Evolutionary conservation across 1,140 invertebrate species (phyloP).

Genomic region (Riptortus pedestris): DNA sequence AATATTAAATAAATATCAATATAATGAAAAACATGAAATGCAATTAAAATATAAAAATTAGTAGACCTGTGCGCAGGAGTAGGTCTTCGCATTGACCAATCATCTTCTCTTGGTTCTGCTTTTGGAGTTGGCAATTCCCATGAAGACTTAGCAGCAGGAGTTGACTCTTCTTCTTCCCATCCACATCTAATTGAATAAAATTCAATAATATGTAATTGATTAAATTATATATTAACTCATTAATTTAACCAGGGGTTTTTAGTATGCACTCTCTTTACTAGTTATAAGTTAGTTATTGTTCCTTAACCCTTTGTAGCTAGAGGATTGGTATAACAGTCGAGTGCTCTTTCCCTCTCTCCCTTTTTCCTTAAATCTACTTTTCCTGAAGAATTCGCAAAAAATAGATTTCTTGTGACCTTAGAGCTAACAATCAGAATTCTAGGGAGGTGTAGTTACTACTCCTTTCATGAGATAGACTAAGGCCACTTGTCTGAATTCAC

Average conservation of each 20-base stretch:
- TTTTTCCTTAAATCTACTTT: too few relatives aligned
- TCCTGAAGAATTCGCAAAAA: too few relatives aligned
- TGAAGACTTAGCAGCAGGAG: conserved; percentile 54
- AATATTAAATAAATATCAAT: not conserved
- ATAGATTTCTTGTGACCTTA: too few relatives aligned
- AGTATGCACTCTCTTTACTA: not conserved
- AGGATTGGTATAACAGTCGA: too few relatives aligned
- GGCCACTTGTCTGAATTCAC: too few relatives aligned
- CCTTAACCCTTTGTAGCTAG: too few relatives aligned
- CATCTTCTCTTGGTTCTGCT: conserved; percentile 36
- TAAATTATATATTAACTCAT: not conserved
- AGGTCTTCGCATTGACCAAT: conserved; percentile 45
- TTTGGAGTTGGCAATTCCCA: conserved; percentile 89
- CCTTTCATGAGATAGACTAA: too few relatives aligned
- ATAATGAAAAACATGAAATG: not conserved
- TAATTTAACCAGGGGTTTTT: not conserved
- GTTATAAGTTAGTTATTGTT: too few relatives aligned
- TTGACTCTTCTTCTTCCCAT: conserved; percentile 69
- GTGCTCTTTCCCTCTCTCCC: too few relatives aligned
- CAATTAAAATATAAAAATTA: conserved; percentile 28
- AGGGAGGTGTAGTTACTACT: too few relatives aligned
- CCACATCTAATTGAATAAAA: conserved; percentile 47
- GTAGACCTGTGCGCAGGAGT: conserved; percentile 80
- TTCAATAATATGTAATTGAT: not conserved
- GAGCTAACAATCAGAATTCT: too few relatives aligned